Evolutionary conservation across 2,113 vertebrate genomes (phyloP).

Genomic region (Orthonyx spaldingii): DNA sequence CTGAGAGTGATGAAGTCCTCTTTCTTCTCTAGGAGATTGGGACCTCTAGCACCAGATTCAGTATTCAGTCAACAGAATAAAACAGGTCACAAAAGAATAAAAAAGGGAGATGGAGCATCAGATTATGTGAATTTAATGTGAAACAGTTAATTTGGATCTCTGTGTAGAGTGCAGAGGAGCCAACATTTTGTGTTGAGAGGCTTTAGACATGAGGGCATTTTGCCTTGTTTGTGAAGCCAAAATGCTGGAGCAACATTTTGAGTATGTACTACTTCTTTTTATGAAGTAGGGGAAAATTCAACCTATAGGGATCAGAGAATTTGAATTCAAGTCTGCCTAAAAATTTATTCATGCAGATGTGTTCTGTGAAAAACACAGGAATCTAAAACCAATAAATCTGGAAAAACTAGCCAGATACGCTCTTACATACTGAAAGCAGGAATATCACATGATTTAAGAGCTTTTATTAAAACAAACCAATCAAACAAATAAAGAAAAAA

Average conservation of each 20-base stretch:
- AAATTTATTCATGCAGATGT: background rate
- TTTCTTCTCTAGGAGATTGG: background rate
- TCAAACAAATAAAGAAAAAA: background rate
- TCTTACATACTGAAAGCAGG: background rate
- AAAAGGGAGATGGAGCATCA: background rate
- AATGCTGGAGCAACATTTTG: background rate
- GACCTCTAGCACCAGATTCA: background rate
- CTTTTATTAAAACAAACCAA: background rate
- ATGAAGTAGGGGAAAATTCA: background rate
- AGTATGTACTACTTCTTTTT: background rate
- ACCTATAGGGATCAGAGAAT: background rate
- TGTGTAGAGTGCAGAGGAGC: rapidly evolving
- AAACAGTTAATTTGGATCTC: background rate
- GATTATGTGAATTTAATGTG: background rate
- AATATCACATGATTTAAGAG: background rate
- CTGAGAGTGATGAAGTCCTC: background rate
- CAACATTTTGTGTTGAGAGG: background rate
- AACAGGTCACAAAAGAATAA: background rate
- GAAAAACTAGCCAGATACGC: background rate
- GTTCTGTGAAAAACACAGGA: background rate
- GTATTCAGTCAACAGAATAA: background rate
- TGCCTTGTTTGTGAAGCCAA: background rate
- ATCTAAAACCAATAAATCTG: background rate
- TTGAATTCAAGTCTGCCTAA: background rate
- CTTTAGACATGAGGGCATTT: background rate